These are phyloP conservation scores for Didymodactylos carnosus DNA, from an alignment of 2,888 invertebrate species.

Conservation along the genomic window DNA sequence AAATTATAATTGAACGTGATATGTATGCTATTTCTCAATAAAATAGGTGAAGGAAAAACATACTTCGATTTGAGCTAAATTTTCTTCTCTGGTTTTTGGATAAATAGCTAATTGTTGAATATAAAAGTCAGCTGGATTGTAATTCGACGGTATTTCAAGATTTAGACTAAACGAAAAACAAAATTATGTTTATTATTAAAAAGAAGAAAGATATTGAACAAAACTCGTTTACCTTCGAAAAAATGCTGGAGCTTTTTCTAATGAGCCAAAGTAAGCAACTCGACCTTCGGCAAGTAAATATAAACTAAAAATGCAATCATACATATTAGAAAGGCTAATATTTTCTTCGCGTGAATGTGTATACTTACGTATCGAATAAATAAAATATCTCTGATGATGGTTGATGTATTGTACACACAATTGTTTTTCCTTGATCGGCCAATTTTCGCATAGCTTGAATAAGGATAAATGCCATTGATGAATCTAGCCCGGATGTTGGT, in stretches of 20 bases:
- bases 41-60: background rate
- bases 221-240: slow-evolving; percentile 19
- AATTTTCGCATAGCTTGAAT: slow-evolving; percentile 46
- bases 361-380: slow-evolving; percentile 34
- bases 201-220: background rate
- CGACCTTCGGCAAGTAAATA: slow-evolving; percentile 69
- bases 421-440: slow-evolving; percentile 57
- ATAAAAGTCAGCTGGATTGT: slow-evolving; percentile 80
- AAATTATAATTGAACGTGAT: background rate
- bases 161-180: slow-evolving; percentile 19
- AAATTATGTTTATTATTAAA: too few relatives aligned
- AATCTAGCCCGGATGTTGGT: slow-evolving; percentile 78
- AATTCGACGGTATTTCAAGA: slow-evolving; percentile 50
- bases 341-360: slow-evolving; percentile 41
- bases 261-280: slow-evolving; percentile 58
- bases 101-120: slow-evolving; percentile 64
- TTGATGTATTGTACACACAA: slow-evolving; percentile 79
- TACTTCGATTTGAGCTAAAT: background rate
- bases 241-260: slow-evolving; percentile 35
- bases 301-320: slow-evolving; percentile 18
- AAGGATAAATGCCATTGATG: slow-evolving; percentile 68
- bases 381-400: slow-evolving; percentile 37
- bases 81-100: slow-evolving; percentile 34
- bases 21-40: background rate
- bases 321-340: slow-evolving; percentile 38